These are phyloP conservation scores for Hyles euphorbiae DNA, from an alignment of 1,140 invertebrate genomes.

Conservation along the genomic window DNA sequence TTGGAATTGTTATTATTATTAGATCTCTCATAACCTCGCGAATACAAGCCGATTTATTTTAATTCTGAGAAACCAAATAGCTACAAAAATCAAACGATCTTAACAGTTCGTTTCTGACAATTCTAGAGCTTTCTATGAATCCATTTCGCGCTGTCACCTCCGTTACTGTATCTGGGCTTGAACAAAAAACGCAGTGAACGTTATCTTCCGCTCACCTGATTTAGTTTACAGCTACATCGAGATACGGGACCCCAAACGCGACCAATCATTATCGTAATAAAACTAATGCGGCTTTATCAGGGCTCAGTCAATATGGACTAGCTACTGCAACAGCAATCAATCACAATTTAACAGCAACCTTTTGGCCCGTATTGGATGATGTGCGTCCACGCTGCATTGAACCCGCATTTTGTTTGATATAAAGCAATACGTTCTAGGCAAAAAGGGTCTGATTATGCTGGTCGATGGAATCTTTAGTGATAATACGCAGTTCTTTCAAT, in stretches of 20 bases:
- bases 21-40: no score
- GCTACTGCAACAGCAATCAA: conserved; percentile 41
- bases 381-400: conserved; percentile 1
- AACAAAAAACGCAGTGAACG: no score
- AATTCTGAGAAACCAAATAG: no score
- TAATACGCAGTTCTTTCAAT: conserved; percentile 8
- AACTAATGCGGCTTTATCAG: conserved; percentile 59
- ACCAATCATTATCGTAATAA: conserved; percentile 17
- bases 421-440: conserved; percentile 6
- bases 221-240: no score
- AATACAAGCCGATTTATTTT: no score
- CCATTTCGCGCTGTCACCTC: no score
- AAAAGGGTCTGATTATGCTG: conserved; percentile 2
- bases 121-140: no score
- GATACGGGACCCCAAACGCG: not conserved
- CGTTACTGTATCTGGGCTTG: no score
- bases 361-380: conserved; percentile 22
- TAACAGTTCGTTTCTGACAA: no score
- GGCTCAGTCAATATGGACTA: conserved; percentile 50
- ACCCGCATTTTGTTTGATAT: not conserved
- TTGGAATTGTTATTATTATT: no score
- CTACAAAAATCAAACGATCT: no score
- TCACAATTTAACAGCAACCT: conserved; percentile 52
- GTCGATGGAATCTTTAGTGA: not conserved
- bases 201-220: no score